Evolutionary conservation across 2,797 vertebrate species (phyloP), one percentile per base, ranked within the genome.

Genomic region (Spinus olivaceus): DNA sequence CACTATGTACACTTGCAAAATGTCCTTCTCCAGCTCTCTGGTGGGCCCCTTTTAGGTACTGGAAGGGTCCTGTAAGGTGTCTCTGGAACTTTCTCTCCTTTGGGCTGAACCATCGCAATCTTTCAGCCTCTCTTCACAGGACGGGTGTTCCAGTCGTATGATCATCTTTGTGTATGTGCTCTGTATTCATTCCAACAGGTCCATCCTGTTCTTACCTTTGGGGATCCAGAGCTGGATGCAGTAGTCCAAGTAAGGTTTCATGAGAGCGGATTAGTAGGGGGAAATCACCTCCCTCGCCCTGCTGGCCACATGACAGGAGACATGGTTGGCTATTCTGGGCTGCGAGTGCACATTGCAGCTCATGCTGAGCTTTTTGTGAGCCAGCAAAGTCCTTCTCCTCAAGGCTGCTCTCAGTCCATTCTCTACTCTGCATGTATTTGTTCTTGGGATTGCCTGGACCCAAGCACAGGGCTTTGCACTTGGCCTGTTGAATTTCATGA

Each of bases 191-290:
- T 35, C 25, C 32, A 42, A 8, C 6, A 42, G 9, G 14, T 49
- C 14, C 11, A 21, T 25, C 20, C 9, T 46, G 2, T 18, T 35
- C 25, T 49, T 57, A 30, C 25, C 19, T 46, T 72, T 28, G 12
- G 8, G 6, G 8, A 8, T 63, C 14, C 35, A 50, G 51, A 56
- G 17, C 4, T 57, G 25, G 25, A 35, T 35, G 25, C 17, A 49
- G 12, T 18, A 35, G 14, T 35, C 9, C 51, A 65, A 25, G 14
- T 25, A 35, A 14, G 18, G 35, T 49, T 14, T 21, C 32, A 14
- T 0, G 1, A 49, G 35, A 49, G 17, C 0, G 1, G 30, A 47
- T 6, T 19, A 24, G 33, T 64, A 10, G 4, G 20, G 3, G 4
- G 21, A 41, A 64, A 64, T 41, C 24, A 8, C 8, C 11, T 42